Evolutionary conservation across 1,140 invertebrate genomes (phyloP).

Genomic region (Wiebesia pumilae): DNA sequence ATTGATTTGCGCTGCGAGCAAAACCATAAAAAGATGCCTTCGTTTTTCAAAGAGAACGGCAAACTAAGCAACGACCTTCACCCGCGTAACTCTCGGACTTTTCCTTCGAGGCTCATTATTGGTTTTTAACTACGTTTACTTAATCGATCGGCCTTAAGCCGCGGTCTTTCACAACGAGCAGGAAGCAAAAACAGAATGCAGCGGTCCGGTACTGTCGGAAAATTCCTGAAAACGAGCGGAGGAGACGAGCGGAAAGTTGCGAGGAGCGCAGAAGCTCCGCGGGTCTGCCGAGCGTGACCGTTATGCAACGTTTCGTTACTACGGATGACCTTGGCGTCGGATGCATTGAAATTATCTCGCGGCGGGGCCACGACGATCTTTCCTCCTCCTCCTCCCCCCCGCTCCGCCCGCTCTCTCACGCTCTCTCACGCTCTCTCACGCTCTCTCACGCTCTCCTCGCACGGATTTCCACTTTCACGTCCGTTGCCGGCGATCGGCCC

Average conservation of each 20-base stretch:
- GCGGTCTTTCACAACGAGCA: not conserved
- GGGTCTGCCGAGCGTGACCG: slow-evolving; percentile 71
- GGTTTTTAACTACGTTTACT: not conserved
- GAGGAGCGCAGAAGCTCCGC: slow-evolving; percentile 25
- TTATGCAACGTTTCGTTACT: slow-evolving; percentile 73
- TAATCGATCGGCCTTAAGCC: not conserved
- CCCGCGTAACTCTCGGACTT: not conserved
- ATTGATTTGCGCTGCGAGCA: not conserved
- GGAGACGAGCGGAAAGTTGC: not conserved
- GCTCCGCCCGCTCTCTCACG: not conserved
- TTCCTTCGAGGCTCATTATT: slow-evolving; percentile 12
- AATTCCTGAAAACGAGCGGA: not conserved
- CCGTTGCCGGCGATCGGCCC: not conserved
- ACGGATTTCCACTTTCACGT: slow-evolving; percentile 5
- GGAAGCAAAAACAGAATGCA: not conserved
- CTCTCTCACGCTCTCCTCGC: too few species aligned
- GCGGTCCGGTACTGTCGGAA: not conserved
- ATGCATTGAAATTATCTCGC: slow-evolving; percentile 48
- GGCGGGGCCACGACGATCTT: not conserved
- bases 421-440: too few species aligned
- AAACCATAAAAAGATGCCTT: not conserved
- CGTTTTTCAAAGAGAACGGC: slow-evolving; percentile 12
- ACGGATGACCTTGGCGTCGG: slow-evolving; percentile 68
- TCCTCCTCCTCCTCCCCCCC: not conserved
- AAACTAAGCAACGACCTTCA: not conserved